Evolutionary conservation across 2,888 invertebrate genomes (phyloP).

Genomic region (Diarsia rubi): DNA sequence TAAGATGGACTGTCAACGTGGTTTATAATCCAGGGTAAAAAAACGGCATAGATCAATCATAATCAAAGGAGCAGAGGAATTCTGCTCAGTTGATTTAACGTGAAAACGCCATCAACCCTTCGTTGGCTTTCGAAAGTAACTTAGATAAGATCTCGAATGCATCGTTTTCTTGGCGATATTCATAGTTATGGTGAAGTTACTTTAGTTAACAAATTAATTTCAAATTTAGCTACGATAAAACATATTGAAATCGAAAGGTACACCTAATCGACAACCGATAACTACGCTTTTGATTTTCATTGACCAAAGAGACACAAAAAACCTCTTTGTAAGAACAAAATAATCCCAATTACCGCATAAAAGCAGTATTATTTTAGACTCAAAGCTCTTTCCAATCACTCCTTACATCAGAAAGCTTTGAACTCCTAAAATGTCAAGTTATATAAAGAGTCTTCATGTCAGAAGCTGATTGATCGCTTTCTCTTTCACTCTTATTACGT

Average conservation of each 20-base stretch:
- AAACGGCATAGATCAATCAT: not conserved
- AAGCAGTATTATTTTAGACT: conserved; percentile 25
- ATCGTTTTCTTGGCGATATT: no score
- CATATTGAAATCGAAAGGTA: conserved; percentile 9
- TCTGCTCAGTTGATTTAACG: not conserved
- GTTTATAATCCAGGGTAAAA: not conserved
- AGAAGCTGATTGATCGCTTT: conserved; percentile 63
- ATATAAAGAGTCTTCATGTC: conserved; percentile 60
- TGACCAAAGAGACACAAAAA: not conserved
- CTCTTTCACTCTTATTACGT: conserved; percentile 66
- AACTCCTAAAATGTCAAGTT: conserved; percentile 62
- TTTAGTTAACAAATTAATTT: conserved; percentile 2
- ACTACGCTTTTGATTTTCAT: not conserved
- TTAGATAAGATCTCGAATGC: not conserved
- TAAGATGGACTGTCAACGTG: not conserved
- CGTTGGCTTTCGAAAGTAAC: no score
- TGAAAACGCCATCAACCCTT: no score
- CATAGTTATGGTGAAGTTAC: not conserved
- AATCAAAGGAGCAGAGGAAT: not conserved
- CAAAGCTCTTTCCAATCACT: conserved; percentile 31
- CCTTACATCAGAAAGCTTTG: conserved; percentile 49
- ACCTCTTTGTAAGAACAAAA: conserved; percentile 6
- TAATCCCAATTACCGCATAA: conserved; percentile 21
- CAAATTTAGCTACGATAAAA: not conserved
- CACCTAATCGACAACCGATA: conserved; percentile 27